Conservation (phyloP, 2,888 invertebrate species). For the Volucella bombylans region DNA sequence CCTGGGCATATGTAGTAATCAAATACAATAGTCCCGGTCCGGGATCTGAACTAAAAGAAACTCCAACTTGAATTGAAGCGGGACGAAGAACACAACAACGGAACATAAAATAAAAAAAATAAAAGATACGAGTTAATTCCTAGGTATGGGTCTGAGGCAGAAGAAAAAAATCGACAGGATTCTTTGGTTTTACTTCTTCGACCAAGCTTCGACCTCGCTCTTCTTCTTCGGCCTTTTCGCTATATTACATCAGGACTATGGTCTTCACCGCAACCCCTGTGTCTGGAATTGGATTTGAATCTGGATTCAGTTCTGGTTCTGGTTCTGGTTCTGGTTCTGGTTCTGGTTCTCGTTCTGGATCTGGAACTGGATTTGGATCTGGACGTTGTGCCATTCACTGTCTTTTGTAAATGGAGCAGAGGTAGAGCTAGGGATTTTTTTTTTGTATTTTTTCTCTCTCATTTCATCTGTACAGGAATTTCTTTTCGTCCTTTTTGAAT, state of each 20-base stretch:
- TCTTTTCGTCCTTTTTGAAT: background rate
- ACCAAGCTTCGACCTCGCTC: conserved; percentile 20
- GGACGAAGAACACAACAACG: background rate
- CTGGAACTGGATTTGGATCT: conserved; percentile 6
- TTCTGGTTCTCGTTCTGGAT: conserved; percentile 29
- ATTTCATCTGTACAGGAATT: background rate
- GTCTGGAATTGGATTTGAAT: conserved; percentile 14
- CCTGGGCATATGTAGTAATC: conserved; percentile 71
- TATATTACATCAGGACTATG: conserved; percentile 47
- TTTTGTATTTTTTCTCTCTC: conserved; percentile 15
- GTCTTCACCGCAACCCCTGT: conserved; percentile 51
- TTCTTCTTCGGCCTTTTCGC: conserved; percentile 5
- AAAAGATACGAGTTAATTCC: conserved; percentile 26
- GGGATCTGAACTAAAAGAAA: conserved; percentile 47
- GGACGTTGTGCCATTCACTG: conserved; percentile 64
- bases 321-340: background rate
- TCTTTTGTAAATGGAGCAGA: conserved; percentile 68
- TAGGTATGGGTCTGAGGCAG: conserved; percentile 23
- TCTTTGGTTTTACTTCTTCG: conserved; percentile 70
- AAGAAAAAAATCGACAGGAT: conserved; percentile 69
- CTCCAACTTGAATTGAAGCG: no score
- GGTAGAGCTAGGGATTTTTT: conserved; percentile 49
- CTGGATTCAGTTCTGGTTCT: background rate
- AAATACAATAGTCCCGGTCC: conserved; percentile 67
- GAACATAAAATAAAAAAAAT: conserved; percentile 20